Evolutionary conservation across 2,113 vertebrate species (phyloP), one percentile per base, ranked within the genome.

Genomic region (Columbina picui): DNA sequence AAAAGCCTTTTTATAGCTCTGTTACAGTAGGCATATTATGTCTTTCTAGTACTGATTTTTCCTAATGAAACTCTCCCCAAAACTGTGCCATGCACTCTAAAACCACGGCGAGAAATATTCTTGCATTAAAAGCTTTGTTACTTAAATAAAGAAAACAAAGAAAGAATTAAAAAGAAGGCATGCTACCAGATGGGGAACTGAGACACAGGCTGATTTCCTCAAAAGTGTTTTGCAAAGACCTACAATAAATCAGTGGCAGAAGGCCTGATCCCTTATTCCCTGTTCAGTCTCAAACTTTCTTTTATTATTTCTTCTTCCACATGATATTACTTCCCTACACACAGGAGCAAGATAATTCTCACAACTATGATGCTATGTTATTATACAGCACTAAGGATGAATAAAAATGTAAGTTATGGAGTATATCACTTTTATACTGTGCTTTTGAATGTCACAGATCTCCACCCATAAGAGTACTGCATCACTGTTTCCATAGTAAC

Each of bases 401-500:
- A 93, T 91, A 80, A 96, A 95, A 95, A 76, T 70, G 61, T 10
- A 15, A 82, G 57, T 57, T 93, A 39, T 68, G 38, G 60, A 90
- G 64, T 70, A 29, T 38, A 86, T 92, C 88, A 64, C 56, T 81
- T 93, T 94, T 96, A 71, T 34, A 36, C 22, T 73, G 64, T 68
- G 64, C 64, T 90, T 92, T 93, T 1, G 0, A 96, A 80, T 94
- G 87, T 80, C 87, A 93, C 63, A 80, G 79, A 86, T 97, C 87
- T 93, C 92, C 90, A 87, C 88, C 88, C 92, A 39, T 63, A 90
- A 41, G 41, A 59, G n/a, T 27, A 78, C 83, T 81, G 79, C 93
- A 97, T 96, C 94, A 71, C 34, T 49, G 96, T 96, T 95, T 75
- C 96, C 92, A 96, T 95, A 68, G 96, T 22, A 95, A 94, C 92